A percentile compares a stretch with the other conserved stretches of the same genome.
Evolutionary conservation across 2,888 invertebrate species (phyloP).

Genomic region (Petrolisthes cinctipes): DNA sequence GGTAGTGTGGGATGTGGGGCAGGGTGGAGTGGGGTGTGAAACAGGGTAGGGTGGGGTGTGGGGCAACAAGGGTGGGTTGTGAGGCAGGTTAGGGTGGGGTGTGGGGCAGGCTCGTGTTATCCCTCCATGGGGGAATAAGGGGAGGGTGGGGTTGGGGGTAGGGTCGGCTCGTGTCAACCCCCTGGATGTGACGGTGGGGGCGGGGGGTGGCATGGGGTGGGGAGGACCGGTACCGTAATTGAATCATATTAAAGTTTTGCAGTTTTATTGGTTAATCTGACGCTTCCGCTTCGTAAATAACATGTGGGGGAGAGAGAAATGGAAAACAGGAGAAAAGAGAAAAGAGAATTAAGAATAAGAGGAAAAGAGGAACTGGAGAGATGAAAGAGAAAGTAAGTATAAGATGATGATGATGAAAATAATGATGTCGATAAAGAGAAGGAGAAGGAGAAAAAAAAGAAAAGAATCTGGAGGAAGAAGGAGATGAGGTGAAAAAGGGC

Average conservation of each 20-base stretch:
- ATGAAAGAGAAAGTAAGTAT: not conserved
- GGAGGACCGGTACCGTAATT: not conserved
- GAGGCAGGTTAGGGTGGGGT: not conserved
- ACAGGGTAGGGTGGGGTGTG: not conserved
- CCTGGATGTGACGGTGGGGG: not conserved
- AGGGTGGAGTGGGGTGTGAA: not conserved
- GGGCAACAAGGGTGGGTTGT: not conserved
- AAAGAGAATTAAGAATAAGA: not conserved
- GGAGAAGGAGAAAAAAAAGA: not conserved
- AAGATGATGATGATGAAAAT: not conserved
- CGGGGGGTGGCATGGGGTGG: not conserved
- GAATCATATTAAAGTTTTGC: slow-evolving; percentile 54
- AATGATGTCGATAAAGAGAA: not conserved
- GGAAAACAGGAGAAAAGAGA: not conserved
- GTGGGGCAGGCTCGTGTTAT: not conserved
- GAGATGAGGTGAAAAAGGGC: not conserved
- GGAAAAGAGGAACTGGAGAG: not conserved
- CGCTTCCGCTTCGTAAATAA: slow-evolving; percentile 19
- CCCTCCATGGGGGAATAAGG: not conserved
- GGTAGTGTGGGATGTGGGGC: not conserved
- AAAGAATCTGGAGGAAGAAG: not conserved
- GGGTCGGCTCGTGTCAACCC: not conserved
- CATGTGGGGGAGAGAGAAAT: not conserved
- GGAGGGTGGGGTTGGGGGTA: not conserved
- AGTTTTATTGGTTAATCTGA: slow-evolving; percentile 53